Evolutionary conservation across 2,888 invertebrate genomes (phyloP).

Genomic region (Altica lythri): DNA sequence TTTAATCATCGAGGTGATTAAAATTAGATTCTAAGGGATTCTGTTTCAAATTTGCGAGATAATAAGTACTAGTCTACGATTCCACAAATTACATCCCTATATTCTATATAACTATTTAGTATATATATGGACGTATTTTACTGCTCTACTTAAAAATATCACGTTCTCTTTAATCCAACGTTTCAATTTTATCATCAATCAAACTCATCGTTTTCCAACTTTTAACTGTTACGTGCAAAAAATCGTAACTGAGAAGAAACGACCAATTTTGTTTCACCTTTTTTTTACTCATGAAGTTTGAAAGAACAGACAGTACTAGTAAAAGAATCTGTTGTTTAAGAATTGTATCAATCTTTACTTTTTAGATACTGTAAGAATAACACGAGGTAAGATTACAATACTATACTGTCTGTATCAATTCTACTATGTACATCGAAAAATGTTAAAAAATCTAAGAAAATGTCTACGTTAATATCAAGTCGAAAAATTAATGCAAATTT

Average conservation of each 20-base stretch:
- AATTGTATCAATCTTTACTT: too few species aligned
- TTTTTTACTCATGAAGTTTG: too few species aligned
- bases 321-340: too few species aligned
- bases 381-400: constrained; percentile 7
- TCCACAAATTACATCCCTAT: constrained; percentile 13
- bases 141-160: constrained; percentile 35
- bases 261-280: too few species aligned
- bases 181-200: not conserved
- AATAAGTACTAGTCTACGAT: constrained; percentile 20
- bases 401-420: too few species aligned
- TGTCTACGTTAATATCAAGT: constrained; percentile 32
- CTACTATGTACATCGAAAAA: too few species aligned
- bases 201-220: too few species aligned
- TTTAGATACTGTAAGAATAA: too few species aligned
- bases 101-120: constrained; percentile 25
- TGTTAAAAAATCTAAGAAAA: too few species aligned
- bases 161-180: constrained; percentile 21
- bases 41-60: constrained; percentile 19
- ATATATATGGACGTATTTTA: constrained; percentile 30
- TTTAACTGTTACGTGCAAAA: too few species aligned
- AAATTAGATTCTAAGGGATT: constrained; percentile 2
- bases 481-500: constrained; percentile 23
- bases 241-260: too few species aligned
- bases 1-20: constrained; percentile 22
- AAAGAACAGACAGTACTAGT: too few species aligned